Base-by-base conservation (phyloP, 2,888 invertebrate genomes). In the Esperia sulphurella region DNA sequence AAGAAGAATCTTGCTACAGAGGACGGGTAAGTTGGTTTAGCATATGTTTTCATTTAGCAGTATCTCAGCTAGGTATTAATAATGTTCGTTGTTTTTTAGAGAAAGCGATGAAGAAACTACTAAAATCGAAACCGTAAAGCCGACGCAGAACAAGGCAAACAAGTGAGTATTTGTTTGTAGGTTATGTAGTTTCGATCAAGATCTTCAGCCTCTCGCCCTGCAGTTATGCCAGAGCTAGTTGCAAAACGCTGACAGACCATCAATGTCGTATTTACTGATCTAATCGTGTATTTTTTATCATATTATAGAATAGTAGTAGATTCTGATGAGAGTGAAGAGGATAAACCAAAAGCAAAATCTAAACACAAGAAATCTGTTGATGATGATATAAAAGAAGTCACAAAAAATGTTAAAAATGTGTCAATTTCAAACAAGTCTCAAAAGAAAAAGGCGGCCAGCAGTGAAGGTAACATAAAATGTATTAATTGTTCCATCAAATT, bases 1-100 rank as follows among this genome's bases (percentile, higher is more conserved):
- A 94, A 94, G 89, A 95, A 95, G 91, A 93, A 92, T 83, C 92
- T 91, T 76, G 91, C 92, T 75, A 93, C 92, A 59, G 94, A 95
- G 62, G 94, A 95, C 68, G 92, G 93, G 95, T 95, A 87, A 92
- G 91, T 71, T 67, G 59, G 42, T 50, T 64, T 63, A 71, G 71
- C 79, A 81, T 78, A 83, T 80, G 76, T 75, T 73, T 65, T 59
- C 51, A 45, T 58, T 69, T 61, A 57, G 52, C 38, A 59, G 60
- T 57, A 53, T 58, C 52, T 50, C 43, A 42, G 49, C 29, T 53
- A 58, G 63, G 48, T 51, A 46, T 10, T 53, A 14, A 48, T 62
- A 14, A 31, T 13, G 28, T 14, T 29, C 4, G 4, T 12, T 58
- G 55, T 52, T 52, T 91, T 90, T 63, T 72, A 94, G 94, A 67